Evolutionary conservation across 2,888 invertebrate species (phyloP), one percentile per base, ranked within the genome.

Genomic region (Abrostola triplasia): DNA sequence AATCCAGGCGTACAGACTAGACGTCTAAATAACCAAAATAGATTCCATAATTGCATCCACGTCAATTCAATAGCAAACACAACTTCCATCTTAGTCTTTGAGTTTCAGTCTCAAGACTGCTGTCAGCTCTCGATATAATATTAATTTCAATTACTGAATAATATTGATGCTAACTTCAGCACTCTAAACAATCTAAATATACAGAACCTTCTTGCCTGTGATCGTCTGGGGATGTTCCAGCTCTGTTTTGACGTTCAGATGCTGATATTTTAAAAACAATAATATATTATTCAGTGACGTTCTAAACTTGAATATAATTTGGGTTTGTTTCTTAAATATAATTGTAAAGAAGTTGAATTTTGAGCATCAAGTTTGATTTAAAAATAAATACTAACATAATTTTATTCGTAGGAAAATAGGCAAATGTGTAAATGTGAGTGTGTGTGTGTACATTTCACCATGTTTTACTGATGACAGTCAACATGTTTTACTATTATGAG

Each of bases 51-150:
- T 24, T 7, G 5, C 13, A n/a, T 47, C 37, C 11, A 59, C 49
- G 42, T 41, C 24, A 50, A 67, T 13, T 35, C 42, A 36, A 54
- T 52, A 7, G 8, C 24, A n/a, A 53, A 52, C 13, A 50, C 36
- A 37, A 59, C 0, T 59, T 49, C 36, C 38, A 44, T 66, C 51
- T 36, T 59, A 36, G 49, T 54, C 37, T 57, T 51, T 13, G 55
- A 70, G 60, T 66, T 63, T 56, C 36, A 60, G 59, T 61, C 57
- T 37, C 50, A 50, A 57, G 37, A 44, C 38, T 63, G 42, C 69
- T 70, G 78, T 57, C 67, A 58, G 59, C 50, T n/a, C 6, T 41
- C 35, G 76, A 76, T 80, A 79, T 64, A 72, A 76, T 70, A 77
- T 79, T 76, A 53, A 73, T 59, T 67, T 67, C 50, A 52, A 60